Evolutionary conservation across 2,888 invertebrate species (phyloP), one percentile per base, ranked within the genome.

Genomic region (Synergus itoensis): DNA sequence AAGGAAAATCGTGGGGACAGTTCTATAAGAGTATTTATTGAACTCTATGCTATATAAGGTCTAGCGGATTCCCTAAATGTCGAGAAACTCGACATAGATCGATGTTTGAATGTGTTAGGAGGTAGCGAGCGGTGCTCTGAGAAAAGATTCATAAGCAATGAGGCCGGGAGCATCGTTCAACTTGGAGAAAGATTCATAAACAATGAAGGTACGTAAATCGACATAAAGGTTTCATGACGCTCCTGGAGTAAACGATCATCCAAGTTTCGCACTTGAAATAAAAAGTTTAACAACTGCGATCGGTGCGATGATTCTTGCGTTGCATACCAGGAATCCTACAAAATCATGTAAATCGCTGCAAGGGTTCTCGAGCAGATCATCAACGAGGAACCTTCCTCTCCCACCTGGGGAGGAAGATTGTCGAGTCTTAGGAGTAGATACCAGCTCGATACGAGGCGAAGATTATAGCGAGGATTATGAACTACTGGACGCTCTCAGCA

Each of bases 61-160:
- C 3, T 64, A 41, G 5, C 65, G 9, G n/a, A 40, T 41, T 40
- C n/a, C 11, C 65, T 41, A 41, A 65, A 41, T 65, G 41, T 41
- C 65, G 4, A n/a, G n/a, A n/a, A 65, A 40, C 40, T 41, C 40
- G 41, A 65, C 16, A n/a, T n/a, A 40, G 65, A 65, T 65, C n/a
- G 36, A 65, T 65, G 65, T 40, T 65, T 11, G 9, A 64, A n/a
- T 41, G 2, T 28, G 28, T 62, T 62, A 16, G 16, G 12, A 36
- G 28, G 12, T 28, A 40, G 41, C n/a, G 18, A 18, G 1, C 4
- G 18, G 8, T 40, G n/a, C 41, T n/a, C 65, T 65, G 41, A 18
- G 69, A 73, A 79, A 79, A 82, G 86, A 86, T 87, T 86, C 87
- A 87, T 87, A 87, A 86, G 84, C 83, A 86, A 87, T 86, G 86